Base-by-base conservation (phyloP, 2,888 invertebrate genomes). In the Ornithoptera priamus region DNA sequence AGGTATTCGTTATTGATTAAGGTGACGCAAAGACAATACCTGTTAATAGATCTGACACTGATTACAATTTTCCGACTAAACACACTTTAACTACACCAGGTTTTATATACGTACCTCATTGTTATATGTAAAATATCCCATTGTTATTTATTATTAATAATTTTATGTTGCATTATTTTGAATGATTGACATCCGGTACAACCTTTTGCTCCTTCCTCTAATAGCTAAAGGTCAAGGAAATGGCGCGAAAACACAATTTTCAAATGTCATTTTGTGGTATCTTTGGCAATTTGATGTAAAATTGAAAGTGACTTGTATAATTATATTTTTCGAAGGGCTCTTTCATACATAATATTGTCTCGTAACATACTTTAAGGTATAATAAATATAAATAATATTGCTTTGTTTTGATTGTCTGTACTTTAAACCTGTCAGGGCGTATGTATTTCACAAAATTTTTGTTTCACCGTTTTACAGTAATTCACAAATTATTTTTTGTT, bases 21-120 rank as follows among this genome's bases (percentile, higher is more conserved):
- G 22, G 42, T 69, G 39, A 65, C 69, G 69, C 61, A 61, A 57
- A 20, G 17, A 39, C 64, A 65, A 60, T 69, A 69, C 65, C 61
- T 56, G 64, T 57, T 65, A 61, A 56, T 69, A 64, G 64, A 64
- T 65, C 57, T 20, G 53, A 65, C 64, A 61, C 56, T 30, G 18
- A 69, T 65, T 61, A 61, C 30, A 42, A 61, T 65, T 36, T 69
- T 57, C 61, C 69, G 18, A 65, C 60, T 24, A 56, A 57, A n/a
- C 46, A 24, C 59, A 17, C 4, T 30, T 65, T 65, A 61, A 53
- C 57, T 63, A 63, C 64, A 30, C 36, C 60, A 24, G 22, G 67
- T 24, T 57, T 53, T 39, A 42, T 56, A 62, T 39, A 56, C 62
- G 10, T 67, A 56, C 62, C 15, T 67, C 24, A 24, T 39, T 39